phyloP scores from a whole-genome alignment of 2,113 vertebrate genomes.

The Nannobrachium achirus region DNA sequence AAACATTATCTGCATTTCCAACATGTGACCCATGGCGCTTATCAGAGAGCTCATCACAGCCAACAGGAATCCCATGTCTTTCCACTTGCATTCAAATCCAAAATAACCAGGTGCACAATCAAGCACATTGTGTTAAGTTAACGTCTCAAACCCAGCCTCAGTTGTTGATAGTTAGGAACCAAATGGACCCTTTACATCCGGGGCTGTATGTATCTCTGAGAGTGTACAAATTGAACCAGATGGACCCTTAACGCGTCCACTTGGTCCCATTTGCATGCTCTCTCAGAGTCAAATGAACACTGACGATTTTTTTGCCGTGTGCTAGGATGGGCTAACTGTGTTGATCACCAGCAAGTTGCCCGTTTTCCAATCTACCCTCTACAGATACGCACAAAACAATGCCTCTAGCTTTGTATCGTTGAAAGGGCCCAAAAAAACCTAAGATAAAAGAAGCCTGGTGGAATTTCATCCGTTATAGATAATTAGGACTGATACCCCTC shows the following conservation, averaged over 20 bases:
- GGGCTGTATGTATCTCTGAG: too few relatives aligned
- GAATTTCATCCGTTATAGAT: background rate
- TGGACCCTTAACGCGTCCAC: too few relatives aligned
- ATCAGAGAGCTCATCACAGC: conserved; percentile 51
- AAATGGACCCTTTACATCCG: too few relatives aligned
- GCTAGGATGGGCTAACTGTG: background rate
- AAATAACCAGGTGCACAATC: background rate
- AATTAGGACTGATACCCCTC: background rate
- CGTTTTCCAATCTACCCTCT: conserved; percentile 6
- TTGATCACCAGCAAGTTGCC: conserved; percentile 6
- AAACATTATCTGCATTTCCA: conserved; percentile 69
- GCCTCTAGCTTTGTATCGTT: background rate
- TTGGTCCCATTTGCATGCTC: too few relatives aligned
- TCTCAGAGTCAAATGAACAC: too few relatives aligned
- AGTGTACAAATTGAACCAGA: too few relatives aligned
- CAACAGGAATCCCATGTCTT: conserved; percentile 44
- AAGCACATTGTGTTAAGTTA: too few relatives aligned
- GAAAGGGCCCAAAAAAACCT: background rate
- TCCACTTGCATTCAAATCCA: conserved; percentile 40
- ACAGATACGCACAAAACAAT: background rate
- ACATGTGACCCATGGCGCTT: conserved; percentile 51
- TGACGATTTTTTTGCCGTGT: too few relatives aligned
- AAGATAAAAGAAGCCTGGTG: background rate
- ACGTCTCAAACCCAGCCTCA: background rate
- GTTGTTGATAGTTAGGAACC: too few relatives aligned